Evolutionary conservation across 2,797 vertebrate genomes (phyloP), one percentile per base, ranked within the genome.

Genomic region (Borostomias antarcticus): DNA sequence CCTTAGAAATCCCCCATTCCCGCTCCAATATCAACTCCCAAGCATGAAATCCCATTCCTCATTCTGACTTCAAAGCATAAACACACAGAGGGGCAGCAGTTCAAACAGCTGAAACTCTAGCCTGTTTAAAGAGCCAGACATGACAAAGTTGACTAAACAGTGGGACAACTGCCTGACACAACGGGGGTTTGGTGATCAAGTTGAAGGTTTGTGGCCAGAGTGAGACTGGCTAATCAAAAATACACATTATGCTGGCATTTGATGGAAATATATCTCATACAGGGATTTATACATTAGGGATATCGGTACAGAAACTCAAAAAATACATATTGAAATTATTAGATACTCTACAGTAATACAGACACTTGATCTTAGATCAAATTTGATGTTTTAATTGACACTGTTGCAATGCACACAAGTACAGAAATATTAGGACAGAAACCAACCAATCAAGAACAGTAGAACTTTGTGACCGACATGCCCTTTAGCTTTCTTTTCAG

Each of bases 131-230:
- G 64, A 80, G 65, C 37, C 28, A 29, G 35, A 40, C 47, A 50
- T 77, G 73, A 72, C 69, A 58, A 69, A 81, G 66, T 68, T 72
- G 75, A 77, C 73, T 57, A 72, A 83, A 81, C 79, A 80, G 58
- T 74, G 70, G 82, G 78, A 88, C 85, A 85, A 86, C 73, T 78
- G 80, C 73, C 67, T 76, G 73, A 64, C 73, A 63, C 72, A 81
- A 40, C 75, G 62, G 11, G n/a, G 76, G 58, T 64, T 72, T 52
- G 65, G 61, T 1, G 1, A 85, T 87, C 77, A 84, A 80, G 80
- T 76, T 83, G 64, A 86, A 87, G 81, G 80, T 78, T 78, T 74
- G 28, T 17, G 26, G 62, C 45, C 70, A 65, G 63, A 79, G 21
- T 26, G 21, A 48, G 48, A 48, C 40, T 50, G 60, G 77, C 84